Percentiles rank a stretch among this genome's conserved stretches.
These are phyloP conservation scores for Meriones unguiculatus DNA, from an alignment of 2,113 vertebrate genomes.

Conservation along the genomic window DNA sequence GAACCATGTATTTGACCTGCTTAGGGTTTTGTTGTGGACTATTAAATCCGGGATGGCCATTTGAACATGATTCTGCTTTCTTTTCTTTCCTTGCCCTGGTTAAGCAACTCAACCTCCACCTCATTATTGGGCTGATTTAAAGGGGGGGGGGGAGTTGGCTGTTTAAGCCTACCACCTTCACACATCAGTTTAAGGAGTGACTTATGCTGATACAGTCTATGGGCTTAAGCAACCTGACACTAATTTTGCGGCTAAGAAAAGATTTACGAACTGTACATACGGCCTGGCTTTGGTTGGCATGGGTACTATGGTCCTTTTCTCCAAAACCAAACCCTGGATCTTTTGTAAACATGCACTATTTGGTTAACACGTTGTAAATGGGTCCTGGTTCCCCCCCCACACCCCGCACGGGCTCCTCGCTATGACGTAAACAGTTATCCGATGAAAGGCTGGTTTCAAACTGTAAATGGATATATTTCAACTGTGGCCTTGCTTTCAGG, in stretches of 20 bases:
- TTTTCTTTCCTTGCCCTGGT: constrained; percentile 84
- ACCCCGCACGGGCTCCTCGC: constrained; percentile 38
- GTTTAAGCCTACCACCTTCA: constrained; percentile 82
- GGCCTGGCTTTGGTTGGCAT: constrained; percentile 75
- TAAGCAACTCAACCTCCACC: constrained; percentile 83
- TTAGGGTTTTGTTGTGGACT: constrained; percentile 91
- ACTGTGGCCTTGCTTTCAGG: constrained; percentile 72
- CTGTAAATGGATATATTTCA: constrained; percentile 80
- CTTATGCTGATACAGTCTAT: constrained; percentile 79
- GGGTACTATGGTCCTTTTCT: constrained; percentile 74
- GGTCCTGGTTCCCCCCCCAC: constrained; percentile 26
- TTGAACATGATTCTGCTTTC: constrained; percentile 87
- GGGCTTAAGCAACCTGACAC: constrained; percentile 80
- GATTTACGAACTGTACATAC: constrained; percentile 81
- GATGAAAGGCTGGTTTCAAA: constrained; percentile 74
- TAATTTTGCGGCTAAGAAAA: constrained; percentile 85
- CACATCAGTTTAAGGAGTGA: constrained; percentile 84
- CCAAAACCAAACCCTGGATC: constrained; percentile 76
- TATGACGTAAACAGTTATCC: constrained; percentile 77
- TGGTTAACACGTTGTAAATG: constrained; percentile 78
- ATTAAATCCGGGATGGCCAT: constrained; percentile 88
- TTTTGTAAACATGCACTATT: constrained; percentile 83
- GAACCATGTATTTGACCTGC: constrained; percentile 90
- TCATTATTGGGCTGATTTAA: constrained; percentile 87
- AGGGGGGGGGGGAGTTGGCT: constrained; percentile 74